Evolutionary conservation across 2,113 vertebrate species (phyloP).

Genomic region (Chroicocephalus ridibundus): DNA sequence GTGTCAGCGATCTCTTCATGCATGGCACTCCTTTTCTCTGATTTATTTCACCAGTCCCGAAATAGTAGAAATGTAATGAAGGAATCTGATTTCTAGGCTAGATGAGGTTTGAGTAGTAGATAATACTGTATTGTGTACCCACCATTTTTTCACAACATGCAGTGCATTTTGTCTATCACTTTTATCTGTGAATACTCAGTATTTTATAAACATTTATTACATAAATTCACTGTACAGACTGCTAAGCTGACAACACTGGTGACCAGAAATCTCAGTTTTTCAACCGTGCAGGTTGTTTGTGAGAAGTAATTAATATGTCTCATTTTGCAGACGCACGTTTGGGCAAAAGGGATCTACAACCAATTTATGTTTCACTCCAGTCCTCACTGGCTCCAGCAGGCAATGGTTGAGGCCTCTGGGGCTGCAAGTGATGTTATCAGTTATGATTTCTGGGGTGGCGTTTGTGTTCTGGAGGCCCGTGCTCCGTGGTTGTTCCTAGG

Average conservation of each 20-base stretch:
- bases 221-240: conserved; percentile 19
- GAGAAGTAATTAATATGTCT: background rate
- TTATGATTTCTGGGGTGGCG: background rate
- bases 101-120: background rate
- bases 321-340: background rate
- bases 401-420: background rate
- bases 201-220: background rate
- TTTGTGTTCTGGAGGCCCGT: background rate
- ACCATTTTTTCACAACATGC: background rate
- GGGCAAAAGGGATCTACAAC: background rate
- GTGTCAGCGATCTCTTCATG: background rate
- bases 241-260: conserved; percentile 15
- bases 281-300: background rate
- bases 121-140: background rate
- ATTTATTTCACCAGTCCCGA: background rate
- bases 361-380: background rate
- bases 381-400: background rate
- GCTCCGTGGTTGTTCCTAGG: background rate
- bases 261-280: conserved; percentile 25
- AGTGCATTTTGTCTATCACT: background rate
- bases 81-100: conserved; percentile 23
- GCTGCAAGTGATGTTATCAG: background rate
- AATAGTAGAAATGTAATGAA: background rate
- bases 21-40: background rate
- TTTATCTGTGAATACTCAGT: background rate